Percentiles rank a stretch among this genome's conserved stretches.
Evolutionary conservation across 2,797 vertebrate species (phyloP).

Genomic region (Labroides dimidiatus): DNA sequence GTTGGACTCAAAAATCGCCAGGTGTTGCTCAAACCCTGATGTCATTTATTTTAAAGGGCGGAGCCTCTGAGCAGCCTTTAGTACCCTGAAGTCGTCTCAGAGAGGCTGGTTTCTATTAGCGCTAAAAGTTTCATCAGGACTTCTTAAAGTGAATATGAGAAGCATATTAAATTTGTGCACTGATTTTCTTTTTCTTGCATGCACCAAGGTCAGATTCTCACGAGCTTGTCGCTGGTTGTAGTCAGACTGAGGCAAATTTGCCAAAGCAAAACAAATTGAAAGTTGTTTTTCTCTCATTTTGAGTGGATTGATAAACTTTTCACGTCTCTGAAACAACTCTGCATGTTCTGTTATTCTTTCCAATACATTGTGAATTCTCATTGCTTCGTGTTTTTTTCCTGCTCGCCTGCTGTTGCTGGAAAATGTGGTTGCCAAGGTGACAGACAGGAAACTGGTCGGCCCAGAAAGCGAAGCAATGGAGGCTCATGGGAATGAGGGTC

Average conservation of each 20-base stretch:
- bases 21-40: neutral
- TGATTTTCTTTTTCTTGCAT: slow-evolving; percentile 1
- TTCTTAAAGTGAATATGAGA: slow-evolving; percentile 28
- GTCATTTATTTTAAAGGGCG: neutral
- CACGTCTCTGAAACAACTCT: slow-evolving; percentile 26
- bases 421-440: slow-evolving; percentile 69
- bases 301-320: slow-evolving; percentile 10
- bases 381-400: slow-evolving; percentile 54
- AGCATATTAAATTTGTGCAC: slow-evolving; percentile 34
- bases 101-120: neutral
- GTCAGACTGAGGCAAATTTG: slow-evolving; percentile 2
- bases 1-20: neutral
- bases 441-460: slow-evolving; percentile 60
- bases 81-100: neutral
- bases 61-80: neutral
- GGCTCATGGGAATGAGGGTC: slow-evolving; percentile 62
- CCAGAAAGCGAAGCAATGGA: slow-evolving; percentile 41
- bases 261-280: slow-evolving; percentile 20
- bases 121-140: slow-evolving; percentile 13
- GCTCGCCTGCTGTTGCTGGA: slow-evolving; percentile 41
- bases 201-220: slow-evolving; percentile 5
- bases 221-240: slow-evolving; percentile 9
- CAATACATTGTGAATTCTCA: slow-evolving; percentile 48
- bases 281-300: slow-evolving; percentile 12
- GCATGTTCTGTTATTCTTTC: slow-evolving; percentile 48